Conservation (phyloP, 2,888 invertebrate species). For the Epistrophella euchroma region DNA sequence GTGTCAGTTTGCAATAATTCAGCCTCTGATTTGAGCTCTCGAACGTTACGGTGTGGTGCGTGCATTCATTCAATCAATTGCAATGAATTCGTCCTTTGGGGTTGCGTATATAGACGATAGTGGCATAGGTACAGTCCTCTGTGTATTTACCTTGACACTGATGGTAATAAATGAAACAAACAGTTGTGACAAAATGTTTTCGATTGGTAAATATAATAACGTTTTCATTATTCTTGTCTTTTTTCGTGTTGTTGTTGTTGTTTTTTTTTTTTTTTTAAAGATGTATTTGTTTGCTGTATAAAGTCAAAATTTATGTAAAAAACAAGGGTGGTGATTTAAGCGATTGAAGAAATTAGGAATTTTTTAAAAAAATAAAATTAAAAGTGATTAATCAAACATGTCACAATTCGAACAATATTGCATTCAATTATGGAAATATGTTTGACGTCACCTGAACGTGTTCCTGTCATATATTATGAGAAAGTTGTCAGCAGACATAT, state of each 20-base stretch:
- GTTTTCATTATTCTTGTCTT: constrained; percentile 51
- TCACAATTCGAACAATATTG: constrained; percentile 38
- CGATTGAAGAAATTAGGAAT: constrained; percentile 19
- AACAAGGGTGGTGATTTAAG: constrained; percentile 8
- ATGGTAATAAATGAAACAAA: constrained; percentile 63
- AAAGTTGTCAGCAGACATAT: not conserved
- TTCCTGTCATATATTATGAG: not conserved
- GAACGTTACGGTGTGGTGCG: constrained; percentile 27
- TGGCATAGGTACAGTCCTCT: not conserved
- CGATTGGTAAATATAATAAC: constrained; percentile 60
- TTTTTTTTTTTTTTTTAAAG: not conserved
- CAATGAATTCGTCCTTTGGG: constrained; percentile 59
- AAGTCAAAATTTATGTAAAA: not conserved
- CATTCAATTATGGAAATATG: constrained; percentile 24
- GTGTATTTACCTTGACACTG: constrained; percentile 60
- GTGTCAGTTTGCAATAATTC: constrained; percentile 71
- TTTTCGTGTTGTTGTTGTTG: constrained; percentile 19
- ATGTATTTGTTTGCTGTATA: not conserved
- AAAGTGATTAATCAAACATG: constrained; percentile 48
- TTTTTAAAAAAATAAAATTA: constrained; percentile 48
- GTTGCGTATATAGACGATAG: constrained; percentile 20
- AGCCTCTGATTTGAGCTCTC: constrained; percentile 52
- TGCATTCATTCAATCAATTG: constrained; percentile 44
- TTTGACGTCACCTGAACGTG: constrained; percentile 24
- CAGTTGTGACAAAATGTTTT: constrained; percentile 74